Percentiles rank a stretch among this genome's conserved stretches.
phyloP scores from a whole-genome alignment of 1,140 invertebrate species.

The Ceratina japonica region DNA sequence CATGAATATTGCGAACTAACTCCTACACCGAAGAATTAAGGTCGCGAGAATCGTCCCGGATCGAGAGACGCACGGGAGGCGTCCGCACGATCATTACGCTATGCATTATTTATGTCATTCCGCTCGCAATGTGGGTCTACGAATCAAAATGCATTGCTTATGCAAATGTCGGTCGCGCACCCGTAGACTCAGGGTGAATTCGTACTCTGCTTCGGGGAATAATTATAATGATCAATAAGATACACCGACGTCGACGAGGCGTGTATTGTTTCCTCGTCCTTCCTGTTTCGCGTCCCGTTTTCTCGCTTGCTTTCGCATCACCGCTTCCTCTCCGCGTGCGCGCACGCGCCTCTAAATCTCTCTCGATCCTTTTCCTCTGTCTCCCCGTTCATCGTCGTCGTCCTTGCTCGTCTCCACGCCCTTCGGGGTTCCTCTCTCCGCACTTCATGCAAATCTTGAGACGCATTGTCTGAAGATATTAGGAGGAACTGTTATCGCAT shows the following conservation, averaged over 20 bases:
- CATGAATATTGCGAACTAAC: neutral
- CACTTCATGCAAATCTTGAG: constrained; percentile 62
- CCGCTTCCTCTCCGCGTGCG: neutral
- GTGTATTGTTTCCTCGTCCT: constrained; percentile 41
- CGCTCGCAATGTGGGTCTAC: constrained; percentile 69
- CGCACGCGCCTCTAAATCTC: constrained; percentile 1
- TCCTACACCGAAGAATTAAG: constrained; percentile 59
- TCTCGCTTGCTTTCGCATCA: neutral
- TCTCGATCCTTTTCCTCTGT: neutral
- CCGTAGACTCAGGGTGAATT: constrained; percentile 60
- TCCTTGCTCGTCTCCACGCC: neutral
- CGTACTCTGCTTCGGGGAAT: constrained; percentile 68
- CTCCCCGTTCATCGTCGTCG: neutral
- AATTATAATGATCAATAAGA: constrained; percentile 76
- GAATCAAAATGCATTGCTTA: constrained; percentile 80
- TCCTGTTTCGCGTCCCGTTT: neutral
- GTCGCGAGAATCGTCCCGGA: constrained; percentile 58
- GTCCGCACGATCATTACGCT: constrained; percentile 72
- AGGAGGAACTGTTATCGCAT: constrained; percentile 64
- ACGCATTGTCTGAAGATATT: constrained; percentile 64
- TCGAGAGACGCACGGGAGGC: constrained; percentile 34
- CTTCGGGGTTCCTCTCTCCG: constrained; percentile 4
- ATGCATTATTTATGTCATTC: constrained; percentile 79
- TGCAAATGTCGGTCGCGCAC: constrained; percentile 75
- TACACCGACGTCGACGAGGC: constrained; percentile 59